Conservation (phyloP, 2,797 vertebrate genomes). For the Melopsittacus undulatus region DNA sequence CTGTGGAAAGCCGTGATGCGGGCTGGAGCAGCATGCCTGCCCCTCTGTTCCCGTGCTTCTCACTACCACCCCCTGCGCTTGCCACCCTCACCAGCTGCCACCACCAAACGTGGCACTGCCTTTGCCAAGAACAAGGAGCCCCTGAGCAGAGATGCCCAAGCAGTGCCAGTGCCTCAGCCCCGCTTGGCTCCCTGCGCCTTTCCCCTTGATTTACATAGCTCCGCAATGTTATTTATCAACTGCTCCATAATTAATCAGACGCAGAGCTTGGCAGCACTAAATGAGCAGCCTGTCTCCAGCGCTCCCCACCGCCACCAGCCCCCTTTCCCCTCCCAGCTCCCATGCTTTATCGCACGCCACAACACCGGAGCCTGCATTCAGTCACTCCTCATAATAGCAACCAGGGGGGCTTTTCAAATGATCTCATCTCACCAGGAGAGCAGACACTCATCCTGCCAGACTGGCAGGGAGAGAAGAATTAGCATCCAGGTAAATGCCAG, state of each 20-base stretch:
- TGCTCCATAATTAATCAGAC: constrained; percentile 78
- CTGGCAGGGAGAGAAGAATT: constrained; percentile 66
- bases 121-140: constrained; percentile 21
- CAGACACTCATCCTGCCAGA: constrained; percentile 62
- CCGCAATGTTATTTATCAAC: constrained; percentile 75
- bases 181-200: constrained; percentile 58
- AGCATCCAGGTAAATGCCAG: constrained; percentile 66
- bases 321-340: constrained; percentile 1
- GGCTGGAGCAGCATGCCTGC: neutral
- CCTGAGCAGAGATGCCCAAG: constrained; percentile 6
- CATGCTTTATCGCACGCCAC: neutral
- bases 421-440: constrained; percentile 62
- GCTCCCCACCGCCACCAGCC: neutral
- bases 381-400: constrained; percentile 34
- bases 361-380: constrained; percentile 12
- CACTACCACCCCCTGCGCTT: neutral
- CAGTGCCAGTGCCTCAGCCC: constrained; percentile 49
- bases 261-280: constrained; percentile 65
- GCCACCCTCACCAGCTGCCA: constrained; percentile 25
- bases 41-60: neutral
- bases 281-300: constrained; percentile 63
- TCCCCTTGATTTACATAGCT: constrained; percentile 74
- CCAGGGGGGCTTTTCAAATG: constrained; percentile 69
- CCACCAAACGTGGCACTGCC: neutral
- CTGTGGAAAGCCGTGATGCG: neutral